Evolutionary conservation across 2,888 invertebrate genomes (phyloP), one percentile per base, ranked within the genome.

Genomic region (Leptopilina myrica): DNA sequence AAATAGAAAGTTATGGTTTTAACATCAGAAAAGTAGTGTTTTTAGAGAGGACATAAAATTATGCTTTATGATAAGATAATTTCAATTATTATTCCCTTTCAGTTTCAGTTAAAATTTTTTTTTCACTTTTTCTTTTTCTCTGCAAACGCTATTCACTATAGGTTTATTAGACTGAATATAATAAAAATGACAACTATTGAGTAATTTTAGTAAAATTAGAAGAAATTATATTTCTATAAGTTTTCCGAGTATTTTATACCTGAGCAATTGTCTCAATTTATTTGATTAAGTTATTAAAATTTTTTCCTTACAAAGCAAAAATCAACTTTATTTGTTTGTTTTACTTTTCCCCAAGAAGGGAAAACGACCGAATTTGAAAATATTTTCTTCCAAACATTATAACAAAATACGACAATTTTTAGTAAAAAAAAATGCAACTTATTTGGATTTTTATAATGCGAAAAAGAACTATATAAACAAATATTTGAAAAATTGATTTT

Each of bases 51-150:
- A 59, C 59, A 62, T 62, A 62, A 62, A 62, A 62, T 62, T 8
- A n/a, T 20, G 3, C 62, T 62, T 62, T 62, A 62, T n/a, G 59
- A 59, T 62, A 62, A 20, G 20, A 62, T 20, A 9, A 62, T 62
- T 62, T 62, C 62, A 62, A 62, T 62, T 62, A 62, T 62, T 62
- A 49, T 49, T 43, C 62, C 62, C 20, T 62, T 62, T 62, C 59
- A n/a, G 59, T 62, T 62, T 62, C 9, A 49, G 15, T 62, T 20
- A 20, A 20, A 8, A 9, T 3, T 20, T 62, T 62, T 56, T 20
- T 20, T 20, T 20, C 43, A 43, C 43, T 6, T 8, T 62, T 15
- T 33, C 33, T 33, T 33, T 33, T 33, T 33, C 33, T 20, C 20
- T 62, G 56, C 15, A 59, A 56, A 56, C 8, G 5, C n/a, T 62